phyloP scores from a whole-genome alignment of 2,113 vertebrate genomes.

The Gymnogyps californianus region DNA sequence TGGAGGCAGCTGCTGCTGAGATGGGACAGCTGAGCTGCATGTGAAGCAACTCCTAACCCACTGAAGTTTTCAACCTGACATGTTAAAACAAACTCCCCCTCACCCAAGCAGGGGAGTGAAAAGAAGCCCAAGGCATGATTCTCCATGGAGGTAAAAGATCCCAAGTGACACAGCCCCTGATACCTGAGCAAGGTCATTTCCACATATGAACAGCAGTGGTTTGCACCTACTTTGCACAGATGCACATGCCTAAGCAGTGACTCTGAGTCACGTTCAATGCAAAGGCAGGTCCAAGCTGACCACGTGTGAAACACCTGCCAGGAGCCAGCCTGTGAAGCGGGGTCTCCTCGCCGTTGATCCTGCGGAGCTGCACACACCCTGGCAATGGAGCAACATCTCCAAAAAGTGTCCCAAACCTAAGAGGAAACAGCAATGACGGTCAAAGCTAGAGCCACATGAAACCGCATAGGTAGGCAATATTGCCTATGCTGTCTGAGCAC shows the following conservation, averaged over 20 bases:
- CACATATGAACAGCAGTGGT: neutral
- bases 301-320: neutral
- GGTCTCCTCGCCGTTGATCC: neutral
- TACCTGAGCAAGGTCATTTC: neutral
- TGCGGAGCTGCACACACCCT: neutral
- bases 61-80: neutral
- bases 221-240: neutral
- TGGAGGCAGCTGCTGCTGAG: neutral
- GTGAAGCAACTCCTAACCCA: neutral
- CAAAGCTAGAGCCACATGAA: neutral
- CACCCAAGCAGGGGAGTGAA: neutral
- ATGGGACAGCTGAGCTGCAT: neutral
- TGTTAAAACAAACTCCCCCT: neutral
- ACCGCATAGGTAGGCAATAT: neutral
- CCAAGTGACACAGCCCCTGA: neutral
- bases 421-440: neutral
- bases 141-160: neutral
- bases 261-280: neutral
- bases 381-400: neutral
- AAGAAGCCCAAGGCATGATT: neutral
- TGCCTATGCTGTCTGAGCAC: neutral
- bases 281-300: neutral
- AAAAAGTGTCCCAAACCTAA: neutral
- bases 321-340: neutral
- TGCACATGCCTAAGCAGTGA: accelerated